Evolutionary conservation across 2,113 vertebrate species (phyloP).

Genomic region (Hystrix cristata): DNA sequence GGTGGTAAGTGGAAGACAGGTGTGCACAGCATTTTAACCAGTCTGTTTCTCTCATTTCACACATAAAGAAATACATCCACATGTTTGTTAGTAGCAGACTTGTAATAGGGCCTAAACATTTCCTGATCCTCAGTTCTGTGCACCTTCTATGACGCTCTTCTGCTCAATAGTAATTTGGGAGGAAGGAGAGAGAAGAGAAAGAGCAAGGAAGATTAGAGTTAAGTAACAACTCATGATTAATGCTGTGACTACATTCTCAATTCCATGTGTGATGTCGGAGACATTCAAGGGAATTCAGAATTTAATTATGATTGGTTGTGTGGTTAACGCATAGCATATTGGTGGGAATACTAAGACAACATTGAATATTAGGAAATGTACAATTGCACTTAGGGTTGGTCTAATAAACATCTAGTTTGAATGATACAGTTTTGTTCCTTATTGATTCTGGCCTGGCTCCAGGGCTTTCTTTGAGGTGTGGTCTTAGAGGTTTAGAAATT

Average conservation of each 20-base stretch:
- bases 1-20: not conserved
- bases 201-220: not conserved
- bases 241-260: not conserved
- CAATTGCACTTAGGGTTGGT: not conserved
- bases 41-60: not conserved
- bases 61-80: not conserved
- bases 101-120: not conserved
- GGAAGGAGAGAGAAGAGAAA: not conserved
- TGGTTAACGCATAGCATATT: conserved; percentile 22
- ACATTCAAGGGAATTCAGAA: not conserved
- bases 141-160: not conserved
- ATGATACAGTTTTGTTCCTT: not conserved
- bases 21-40: not conserved
- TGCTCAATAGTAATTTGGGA: not conserved
- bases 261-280: not conserved
- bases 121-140: not conserved
- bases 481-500: not conserved
- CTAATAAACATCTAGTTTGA: not conserved
- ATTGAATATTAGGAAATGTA: not conserved
- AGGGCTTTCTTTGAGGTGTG: not conserved
- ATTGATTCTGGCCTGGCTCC: not conserved
- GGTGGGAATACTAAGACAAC: conserved; percentile 5
- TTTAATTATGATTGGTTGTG: not conserved
- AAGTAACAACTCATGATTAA: not conserved
- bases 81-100: not conserved